A percentile compares a stretch with the other conserved stretches of the same genome.
Evolutionary conservation across 2,113 vertebrate species (phyloP).

Genomic region (Gambusia holbrooki): DNA sequence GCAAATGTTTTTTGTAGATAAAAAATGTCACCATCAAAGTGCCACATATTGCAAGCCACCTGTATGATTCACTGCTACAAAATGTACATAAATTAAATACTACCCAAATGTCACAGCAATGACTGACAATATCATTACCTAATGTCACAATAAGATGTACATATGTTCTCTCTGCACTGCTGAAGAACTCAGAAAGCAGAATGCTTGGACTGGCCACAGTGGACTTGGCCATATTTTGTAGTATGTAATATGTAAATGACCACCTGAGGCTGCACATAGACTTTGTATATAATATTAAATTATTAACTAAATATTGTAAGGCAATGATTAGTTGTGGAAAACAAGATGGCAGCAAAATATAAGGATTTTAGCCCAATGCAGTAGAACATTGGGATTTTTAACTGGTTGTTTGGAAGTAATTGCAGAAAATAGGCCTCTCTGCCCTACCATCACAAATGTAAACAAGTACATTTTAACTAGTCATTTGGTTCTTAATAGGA

Average conservation of each 20-base stretch:
- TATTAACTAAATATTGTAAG: too few species aligned
- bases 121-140: neutral
- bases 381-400: too few species aligned
- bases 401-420: too few species aligned
- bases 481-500: neutral
- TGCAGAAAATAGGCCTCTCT: neutral
- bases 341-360: too few species aligned
- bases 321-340: too few species aligned
- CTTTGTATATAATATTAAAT: too few species aligned
- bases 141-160: too few species aligned
- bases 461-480: neutral
- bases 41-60: too few species aligned
- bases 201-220: too few species aligned
- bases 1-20: neutral
- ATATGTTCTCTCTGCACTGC: neutral
- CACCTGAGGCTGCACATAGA: too few species aligned
- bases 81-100: neutral
- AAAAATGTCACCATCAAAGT: neutral
- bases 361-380: too few species aligned
- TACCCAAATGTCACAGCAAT: neutral
- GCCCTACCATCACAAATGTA: neutral
- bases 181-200: neutral
- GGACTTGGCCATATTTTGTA: neutral
- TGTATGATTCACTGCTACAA: neutral
- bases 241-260: neutral